Conservation (phyloP, 2,113 vertebrate genomes). For the Emydocephalus ijimae region DNA sequence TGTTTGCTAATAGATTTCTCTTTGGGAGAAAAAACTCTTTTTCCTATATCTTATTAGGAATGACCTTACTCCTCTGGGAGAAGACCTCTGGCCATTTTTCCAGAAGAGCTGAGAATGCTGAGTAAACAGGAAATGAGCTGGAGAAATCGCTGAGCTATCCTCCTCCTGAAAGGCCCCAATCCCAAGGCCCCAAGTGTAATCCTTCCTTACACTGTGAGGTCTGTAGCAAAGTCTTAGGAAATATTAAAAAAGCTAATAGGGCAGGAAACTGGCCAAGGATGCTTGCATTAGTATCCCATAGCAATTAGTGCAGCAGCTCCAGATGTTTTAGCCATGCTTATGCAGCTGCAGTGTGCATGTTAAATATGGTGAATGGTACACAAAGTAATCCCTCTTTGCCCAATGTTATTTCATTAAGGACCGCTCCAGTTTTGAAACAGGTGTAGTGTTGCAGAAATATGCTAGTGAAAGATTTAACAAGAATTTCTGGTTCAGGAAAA, state of each 20-base stretch:
- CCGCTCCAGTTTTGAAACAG: neutral
- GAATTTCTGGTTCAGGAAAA: neutral
- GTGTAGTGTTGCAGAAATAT: neutral
- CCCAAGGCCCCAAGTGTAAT: no score
- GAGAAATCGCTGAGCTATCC: neutral
- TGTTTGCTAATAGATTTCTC: neutral
- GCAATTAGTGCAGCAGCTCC: neutral
- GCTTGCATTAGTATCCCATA: neutral
- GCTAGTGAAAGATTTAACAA: neutral
- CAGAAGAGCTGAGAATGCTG: neutral
- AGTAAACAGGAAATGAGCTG: neutral
- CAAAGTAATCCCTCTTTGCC: neutral
- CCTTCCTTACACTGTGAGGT: neutral
- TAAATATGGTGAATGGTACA: neutral
- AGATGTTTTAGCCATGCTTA: neutral
- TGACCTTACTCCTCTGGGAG: neutral
- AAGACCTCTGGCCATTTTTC: neutral
- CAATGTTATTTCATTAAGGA: neutral
- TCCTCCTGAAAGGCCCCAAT: neutral
- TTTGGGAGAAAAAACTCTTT: neutral
- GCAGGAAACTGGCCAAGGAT: neutral
- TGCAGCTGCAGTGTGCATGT: neutral
- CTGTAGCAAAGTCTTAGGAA: neutral
- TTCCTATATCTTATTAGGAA: neutral
- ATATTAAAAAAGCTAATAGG: neutral